Evolutionary conservation across 2,113 vertebrate genomes (phyloP).

Genomic region (Macrotus californicus): DNA sequence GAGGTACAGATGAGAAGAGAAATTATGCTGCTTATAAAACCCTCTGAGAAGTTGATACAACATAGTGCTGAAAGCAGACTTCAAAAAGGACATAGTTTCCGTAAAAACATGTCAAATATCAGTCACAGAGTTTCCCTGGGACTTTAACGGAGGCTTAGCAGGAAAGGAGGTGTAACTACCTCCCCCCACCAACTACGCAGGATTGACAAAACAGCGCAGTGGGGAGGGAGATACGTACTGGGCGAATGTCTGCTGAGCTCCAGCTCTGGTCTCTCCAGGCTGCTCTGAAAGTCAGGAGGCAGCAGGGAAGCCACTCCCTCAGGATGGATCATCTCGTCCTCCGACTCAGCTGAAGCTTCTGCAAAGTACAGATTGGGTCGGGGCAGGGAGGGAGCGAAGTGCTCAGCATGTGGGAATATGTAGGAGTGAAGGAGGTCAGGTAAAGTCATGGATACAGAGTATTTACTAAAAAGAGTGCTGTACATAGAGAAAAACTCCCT

Average conservation of each 20-base stretch:
- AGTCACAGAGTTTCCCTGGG: slow-evolving; percentile 46
- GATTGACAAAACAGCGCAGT: slow-evolving; percentile 62
- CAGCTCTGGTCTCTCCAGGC: slow-evolving; percentile 74
- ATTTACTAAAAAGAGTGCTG: slow-evolving; percentile 39
- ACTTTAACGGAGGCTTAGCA: slow-evolving; percentile 54
- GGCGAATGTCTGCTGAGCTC: slow-evolving; percentile 72
- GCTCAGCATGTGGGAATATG: slow-evolving; percentile 62
- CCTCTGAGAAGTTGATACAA: slow-evolving; percentile 24
- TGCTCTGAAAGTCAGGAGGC: slow-evolving; percentile 75
- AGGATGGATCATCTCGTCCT: slow-evolving; percentile 75
- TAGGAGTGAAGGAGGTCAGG: slow-evolving; percentile 44
- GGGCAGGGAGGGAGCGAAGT: slow-evolving; percentile 64
- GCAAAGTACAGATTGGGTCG: slow-evolving; percentile 71
- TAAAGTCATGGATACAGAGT: slow-evolving; percentile 41
- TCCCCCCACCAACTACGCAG: slow-evolving; percentile 68
- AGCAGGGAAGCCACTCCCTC: slow-evolving; percentile 76
- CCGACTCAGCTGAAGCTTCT: slow-evolving; percentile 78
- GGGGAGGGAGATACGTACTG: slow-evolving; percentile 75
- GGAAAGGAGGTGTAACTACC: slow-evolving; percentile 65
- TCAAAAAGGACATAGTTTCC: slow-evolving; percentile 43
- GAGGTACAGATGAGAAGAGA: slow-evolving; percentile 13
- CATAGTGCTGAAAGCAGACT: slow-evolving; percentile 24
- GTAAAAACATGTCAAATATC: slow-evolving; percentile 42
- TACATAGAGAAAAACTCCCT: slow-evolving; percentile 28
- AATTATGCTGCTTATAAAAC: slow-evolving; percentile 14